A percentile compares a stretch with the other conserved stretches of the same genome.
Evolutionary conservation across 2,113 vertebrate species (phyloP).

Genomic region (Sander lucioperca): DNA sequence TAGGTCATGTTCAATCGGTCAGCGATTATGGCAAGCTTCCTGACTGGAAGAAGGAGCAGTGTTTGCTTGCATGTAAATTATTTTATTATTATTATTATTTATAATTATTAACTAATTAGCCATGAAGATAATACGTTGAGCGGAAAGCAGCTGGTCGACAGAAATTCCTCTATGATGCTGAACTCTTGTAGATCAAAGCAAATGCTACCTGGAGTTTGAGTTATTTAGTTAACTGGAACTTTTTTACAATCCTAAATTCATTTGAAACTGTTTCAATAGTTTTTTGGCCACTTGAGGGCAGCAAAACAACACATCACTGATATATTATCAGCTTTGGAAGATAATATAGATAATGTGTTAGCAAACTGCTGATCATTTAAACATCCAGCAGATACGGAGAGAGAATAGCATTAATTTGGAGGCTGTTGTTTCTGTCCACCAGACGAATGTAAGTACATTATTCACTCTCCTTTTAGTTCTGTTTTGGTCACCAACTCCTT

Average conservation of each 20-base stretch:
- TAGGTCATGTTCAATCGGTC: conserved; percentile 15
- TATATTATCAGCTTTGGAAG: not conserved
- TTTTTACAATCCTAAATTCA: not conserved
- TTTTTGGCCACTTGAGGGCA: not conserved
- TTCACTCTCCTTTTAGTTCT: not conserved
- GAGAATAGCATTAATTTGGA: not conserved
- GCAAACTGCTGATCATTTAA: not conserved
- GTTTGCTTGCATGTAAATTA: not conserved
- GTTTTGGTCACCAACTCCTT: not conserved
- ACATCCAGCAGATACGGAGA: not conserved
- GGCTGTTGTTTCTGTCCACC: not conserved
- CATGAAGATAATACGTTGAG: not conserved
- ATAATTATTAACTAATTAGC: conserved; percentile 1
- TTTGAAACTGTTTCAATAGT: not conserved
- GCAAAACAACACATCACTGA: not conserved
- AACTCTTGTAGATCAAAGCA: not conserved
- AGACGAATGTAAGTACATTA: no score
- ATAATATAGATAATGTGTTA: not conserved
- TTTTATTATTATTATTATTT: no score
- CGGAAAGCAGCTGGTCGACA: not conserved
- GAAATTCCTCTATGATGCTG: not conserved
- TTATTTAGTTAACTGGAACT: not conserved
- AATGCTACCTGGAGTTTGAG: not conserved
- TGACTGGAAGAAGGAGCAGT: not conserved
- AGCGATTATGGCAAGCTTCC: not conserved